phyloP scores from a whole-genome alignment of 2,888 invertebrate genomes.

The Synanthedon formicaeformis region DNA sequence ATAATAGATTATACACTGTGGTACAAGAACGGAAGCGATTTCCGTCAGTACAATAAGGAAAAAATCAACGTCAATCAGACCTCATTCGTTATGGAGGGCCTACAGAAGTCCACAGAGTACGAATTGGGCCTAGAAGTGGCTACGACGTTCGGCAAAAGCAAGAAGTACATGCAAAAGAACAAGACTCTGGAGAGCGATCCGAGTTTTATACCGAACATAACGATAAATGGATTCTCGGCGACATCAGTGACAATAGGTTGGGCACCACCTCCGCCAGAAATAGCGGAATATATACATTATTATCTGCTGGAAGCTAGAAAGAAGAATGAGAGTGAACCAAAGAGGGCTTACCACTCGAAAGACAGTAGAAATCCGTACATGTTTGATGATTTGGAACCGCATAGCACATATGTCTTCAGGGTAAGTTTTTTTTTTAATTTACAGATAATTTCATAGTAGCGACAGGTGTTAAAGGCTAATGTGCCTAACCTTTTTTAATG shows the following conservation, averaged over 20 bases:
- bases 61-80: slow-evolving; percentile 74
- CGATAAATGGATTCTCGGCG: slow-evolving; percentile 76
- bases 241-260: slow-evolving; percentile 87
- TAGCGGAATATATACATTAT: slow-evolving; percentile 80
- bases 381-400: slow-evolving; percentile 81
- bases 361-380: slow-evolving; percentile 79
- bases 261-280: slow-evolving; percentile 75
- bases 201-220: slow-evolving; percentile 81
- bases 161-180: slow-evolving; percentile 61
- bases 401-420: slow-evolving; percentile 84
- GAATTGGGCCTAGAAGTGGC: slow-evolving; percentile 74
- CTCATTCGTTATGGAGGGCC: slow-evolving; percentile 76
- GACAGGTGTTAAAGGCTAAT: no score
- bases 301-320: slow-evolving; percentile 77
- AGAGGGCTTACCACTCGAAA: slow-evolving; percentile 74
- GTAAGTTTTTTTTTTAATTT: slow-evolving; percentile 33
- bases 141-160: slow-evolving; percentile 74
- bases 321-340: slow-evolving; percentile 58
- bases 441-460: no score
- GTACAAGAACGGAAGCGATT: slow-evolving; percentile 41
- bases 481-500: background rate
- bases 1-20: slow-evolving; percentile 71
- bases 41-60: slow-evolving; percentile 62
- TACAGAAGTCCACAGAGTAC: slow-evolving; percentile 76
- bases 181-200: slow-evolving; percentile 80